Percentiles rank a stretch among this genome's conserved stretches.
These are phyloP conservation scores for Tetraneura akinire DNA, from an alignment of 1,140 invertebrate species.

Conservation along the genomic window DNA sequence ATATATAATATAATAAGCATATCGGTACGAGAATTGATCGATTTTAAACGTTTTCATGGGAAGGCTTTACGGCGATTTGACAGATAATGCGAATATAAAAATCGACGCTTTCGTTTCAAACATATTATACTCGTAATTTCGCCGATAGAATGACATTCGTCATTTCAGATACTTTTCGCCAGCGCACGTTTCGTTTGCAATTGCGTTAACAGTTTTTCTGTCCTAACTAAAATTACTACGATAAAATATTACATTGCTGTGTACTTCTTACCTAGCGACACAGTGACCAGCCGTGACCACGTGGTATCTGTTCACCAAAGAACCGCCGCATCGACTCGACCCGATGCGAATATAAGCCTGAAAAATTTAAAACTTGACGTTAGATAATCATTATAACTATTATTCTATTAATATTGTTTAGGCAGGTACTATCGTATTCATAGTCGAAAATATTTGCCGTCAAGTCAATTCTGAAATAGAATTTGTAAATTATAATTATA, in stretches of 20 bases:
- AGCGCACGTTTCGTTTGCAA: neutral
- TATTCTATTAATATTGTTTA: no score
- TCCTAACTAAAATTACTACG: neutral
- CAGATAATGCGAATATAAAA: neutral
- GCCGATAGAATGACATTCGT: no score
- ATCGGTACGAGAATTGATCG: neutral
- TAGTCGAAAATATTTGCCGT: no score
- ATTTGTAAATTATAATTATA: no score
- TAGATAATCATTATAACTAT: no score
- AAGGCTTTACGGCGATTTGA: neutral
- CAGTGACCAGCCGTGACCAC: slow-evolving; percentile 96
- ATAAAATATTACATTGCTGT: no score
- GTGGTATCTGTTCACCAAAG: slow-evolving; percentile 86
- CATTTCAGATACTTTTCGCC: no score
- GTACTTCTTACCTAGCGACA: slow-evolving; percentile 79
- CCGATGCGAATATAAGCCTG: slow-evolving; percentile 91
- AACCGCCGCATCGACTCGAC: slow-evolving; percentile 88
- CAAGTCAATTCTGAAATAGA: no score
- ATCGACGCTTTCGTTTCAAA: neutral
- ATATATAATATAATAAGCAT: no score
- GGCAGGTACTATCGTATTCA: no score
- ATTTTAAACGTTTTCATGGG: neutral
- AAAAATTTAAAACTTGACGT: no score
- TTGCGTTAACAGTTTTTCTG: neutral
- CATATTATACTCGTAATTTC: neutral